Evolutionary conservation across 2,888 invertebrate species (phyloP).

Genomic region (Drosophila percnosoma): DNA sequence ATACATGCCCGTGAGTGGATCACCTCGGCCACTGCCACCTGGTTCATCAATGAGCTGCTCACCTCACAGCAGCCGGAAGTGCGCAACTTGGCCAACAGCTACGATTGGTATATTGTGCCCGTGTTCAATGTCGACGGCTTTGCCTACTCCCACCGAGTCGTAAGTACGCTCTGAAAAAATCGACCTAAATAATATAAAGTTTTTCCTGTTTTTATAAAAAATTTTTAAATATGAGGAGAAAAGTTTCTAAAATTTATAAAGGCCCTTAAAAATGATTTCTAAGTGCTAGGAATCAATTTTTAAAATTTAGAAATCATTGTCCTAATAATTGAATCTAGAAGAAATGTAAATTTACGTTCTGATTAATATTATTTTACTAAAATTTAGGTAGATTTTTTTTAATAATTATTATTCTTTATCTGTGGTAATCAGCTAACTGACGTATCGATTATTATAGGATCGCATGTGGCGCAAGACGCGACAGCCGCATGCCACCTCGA

Average conservation of each 20-base stretch:
- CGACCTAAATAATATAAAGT: not conserved
- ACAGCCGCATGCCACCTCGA: conserved; percentile 82
- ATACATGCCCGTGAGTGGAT: conserved; percentile 91
- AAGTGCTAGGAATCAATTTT: not conserved
- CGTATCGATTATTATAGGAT: conserved; percentile 82
- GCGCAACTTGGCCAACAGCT: conserved; percentile 87
- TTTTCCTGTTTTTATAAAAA: not conserved
- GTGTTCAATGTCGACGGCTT: conserved; percentile 92
- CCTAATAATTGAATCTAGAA: no score
- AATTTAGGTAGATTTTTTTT: not conserved
- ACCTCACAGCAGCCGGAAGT: conserved; percentile 87
- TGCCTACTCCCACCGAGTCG: conserved; percentile 87
- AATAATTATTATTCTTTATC: not conserved
- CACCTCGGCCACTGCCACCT: conserved; percentile 89
- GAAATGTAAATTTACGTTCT: no score
- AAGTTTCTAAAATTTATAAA: not conserved
- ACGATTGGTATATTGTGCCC: conserved; percentile 92
- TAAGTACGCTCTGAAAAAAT: conserved; percentile 82
- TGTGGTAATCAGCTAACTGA: not conserved
- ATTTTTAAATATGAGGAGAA: not conserved
- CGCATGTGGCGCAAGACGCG: conserved; percentile 90
- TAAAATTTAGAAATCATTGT: no score
- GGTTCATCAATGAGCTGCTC: conserved; percentile 90
- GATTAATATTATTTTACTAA: no score
- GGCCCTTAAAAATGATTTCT: not conserved